Evolutionary conservation across 2,888 invertebrate species (phyloP), one percentile per base, ranked within the genome.

Genomic region (Ethmia dodecea): DNA sequence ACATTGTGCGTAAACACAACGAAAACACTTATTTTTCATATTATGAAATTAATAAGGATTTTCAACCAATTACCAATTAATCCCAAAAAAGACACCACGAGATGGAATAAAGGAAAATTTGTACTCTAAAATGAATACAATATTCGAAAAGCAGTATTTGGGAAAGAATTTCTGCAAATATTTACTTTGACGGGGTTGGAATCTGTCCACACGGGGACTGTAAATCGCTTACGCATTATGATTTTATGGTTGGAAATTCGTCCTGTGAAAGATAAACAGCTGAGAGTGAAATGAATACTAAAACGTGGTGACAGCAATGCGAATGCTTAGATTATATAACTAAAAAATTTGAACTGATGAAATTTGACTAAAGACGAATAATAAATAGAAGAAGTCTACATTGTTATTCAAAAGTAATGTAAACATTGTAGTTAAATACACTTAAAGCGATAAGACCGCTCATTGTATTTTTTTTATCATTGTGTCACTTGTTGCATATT

Each of bases 101-200:
- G 22, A 9, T 22, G 22, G n/a, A 22, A 22, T 22, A 22, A 22
- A 1, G 8, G n/a, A n/a, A n/a, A n/a, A 22, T 22, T 22, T 22
- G 3, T 2, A n/a, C 3, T 22, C 9, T 22, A 13, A 26, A 31
- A 32, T 28, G 27, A 31, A 31, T 36, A 28, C 24, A 37, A 29
- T 26, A 37, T 29, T 13, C 29, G 4, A 8, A 15, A 13, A 11
- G 13, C 16, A 25, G 10, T 10, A 10, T 25, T 27, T 16, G 20
- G 10, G 16, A 29, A 37, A 36, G 33, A 33, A 34, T 40, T 33
- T 31, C 30, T 20, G 33, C 32, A 40, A 42, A 43, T 40, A 39
- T 43, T 45, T 39, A 25, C 41, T 37, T 35, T 39, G 31, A 37
- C 28, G 40, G 24, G 28, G 28, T 29, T 10, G 34, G 29, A 33